These are phyloP conservation scores for Nothoprocta perdicaria DNA, from an alignment of 2,113 vertebrate species.

Conservation along the genomic window DNA sequence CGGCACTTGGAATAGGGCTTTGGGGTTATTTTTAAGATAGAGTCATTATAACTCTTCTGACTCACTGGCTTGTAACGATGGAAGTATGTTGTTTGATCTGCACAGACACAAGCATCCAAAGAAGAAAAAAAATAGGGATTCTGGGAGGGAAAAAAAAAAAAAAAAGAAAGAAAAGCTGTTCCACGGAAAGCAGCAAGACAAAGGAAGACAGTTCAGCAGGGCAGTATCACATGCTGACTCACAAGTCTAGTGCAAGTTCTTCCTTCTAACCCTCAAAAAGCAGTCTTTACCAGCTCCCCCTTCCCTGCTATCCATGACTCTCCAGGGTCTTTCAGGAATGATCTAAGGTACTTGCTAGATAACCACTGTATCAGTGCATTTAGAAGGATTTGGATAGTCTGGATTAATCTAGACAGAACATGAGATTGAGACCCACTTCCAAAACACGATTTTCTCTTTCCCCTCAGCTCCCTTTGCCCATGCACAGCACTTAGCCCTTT, in stretches of 20 bases:
- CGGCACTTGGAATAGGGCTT: background rate
- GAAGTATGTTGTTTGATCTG: constrained; percentile 42
- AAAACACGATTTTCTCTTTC: background rate
- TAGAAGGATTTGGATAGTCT: background rate
- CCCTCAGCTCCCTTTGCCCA: background rate
- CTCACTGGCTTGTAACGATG: constrained; percentile 35
- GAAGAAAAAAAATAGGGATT: background rate
- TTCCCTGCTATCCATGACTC: background rate
- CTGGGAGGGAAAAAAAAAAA: background rate
- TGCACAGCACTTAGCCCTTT: background rate
- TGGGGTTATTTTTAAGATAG: constrained; percentile 50
- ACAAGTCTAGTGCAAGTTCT: background rate
- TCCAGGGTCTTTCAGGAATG: background rate
- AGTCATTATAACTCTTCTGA: background rate
- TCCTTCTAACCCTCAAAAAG: background rate
- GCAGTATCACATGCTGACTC: background rate
- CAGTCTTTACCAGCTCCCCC: background rate
- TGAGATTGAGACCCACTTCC: background rate
- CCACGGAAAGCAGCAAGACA: background rate
- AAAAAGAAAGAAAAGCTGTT: background rate
- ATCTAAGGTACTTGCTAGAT: background rate
- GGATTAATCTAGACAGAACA: background rate
- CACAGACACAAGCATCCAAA: background rate
- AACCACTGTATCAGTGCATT: background rate
- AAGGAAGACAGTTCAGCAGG: background rate